phyloP scores from a whole-genome alignment of 2,797 vertebrate genomes.

The Enteromius paludinosus region DNA sequence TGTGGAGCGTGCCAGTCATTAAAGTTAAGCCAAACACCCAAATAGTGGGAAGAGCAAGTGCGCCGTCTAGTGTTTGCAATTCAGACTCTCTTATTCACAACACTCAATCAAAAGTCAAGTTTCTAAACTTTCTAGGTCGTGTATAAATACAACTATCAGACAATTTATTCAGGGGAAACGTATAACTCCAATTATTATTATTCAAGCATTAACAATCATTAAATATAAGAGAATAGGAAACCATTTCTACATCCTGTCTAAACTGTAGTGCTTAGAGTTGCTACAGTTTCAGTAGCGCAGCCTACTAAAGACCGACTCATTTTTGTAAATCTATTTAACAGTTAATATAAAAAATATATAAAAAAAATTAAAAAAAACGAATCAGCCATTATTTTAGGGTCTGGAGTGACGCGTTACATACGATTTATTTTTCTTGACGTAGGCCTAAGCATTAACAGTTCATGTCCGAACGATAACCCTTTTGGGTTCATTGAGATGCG shows the following conservation, averaged over 20 bases:
- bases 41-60: slow-evolving; percentile 46
- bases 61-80: slow-evolving; percentile 57
- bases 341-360: not conserved
- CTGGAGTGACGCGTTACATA: no score
- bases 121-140: not conserved
- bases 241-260: not conserved
- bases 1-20: not conserved
- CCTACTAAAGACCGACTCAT: not conserved
- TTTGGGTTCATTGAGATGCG: not conserved
- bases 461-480: no score
- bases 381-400: not conserved
- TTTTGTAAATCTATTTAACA: not conserved
- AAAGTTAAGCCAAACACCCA: not conserved
- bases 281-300: not conserved
- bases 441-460: no score
- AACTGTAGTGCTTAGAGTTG: not conserved
- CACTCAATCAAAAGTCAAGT: not conserved
- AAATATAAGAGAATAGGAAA: not conserved
- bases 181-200: not conserved
- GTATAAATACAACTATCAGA: not conserved
- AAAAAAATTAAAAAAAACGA: not conserved
- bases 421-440: not conserved
- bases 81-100: not conserved
- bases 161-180: not conserved
- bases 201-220: not conserved